Percentiles rank a stretch among this genome's conserved stretches.
Evolutionary conservation across 2,888 invertebrate genomes (phyloP).

Genomic region (Ypsolopha scabrella): DNA sequence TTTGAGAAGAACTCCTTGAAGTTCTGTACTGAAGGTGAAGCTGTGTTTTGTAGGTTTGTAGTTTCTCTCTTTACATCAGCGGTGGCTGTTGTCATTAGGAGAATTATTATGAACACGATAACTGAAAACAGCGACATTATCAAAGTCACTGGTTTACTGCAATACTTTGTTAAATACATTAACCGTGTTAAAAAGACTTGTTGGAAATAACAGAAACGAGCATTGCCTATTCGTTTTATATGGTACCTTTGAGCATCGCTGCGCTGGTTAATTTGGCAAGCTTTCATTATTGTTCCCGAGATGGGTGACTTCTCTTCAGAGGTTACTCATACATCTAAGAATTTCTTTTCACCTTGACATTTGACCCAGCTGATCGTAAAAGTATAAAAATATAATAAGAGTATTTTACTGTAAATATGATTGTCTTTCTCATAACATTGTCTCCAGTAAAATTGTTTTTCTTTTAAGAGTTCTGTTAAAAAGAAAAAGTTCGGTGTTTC

Average conservation of each 20-base stretch:
- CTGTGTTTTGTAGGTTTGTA: constrained; percentile 5
- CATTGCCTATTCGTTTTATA: constrained; percentile 27
- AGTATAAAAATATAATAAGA: neutral
- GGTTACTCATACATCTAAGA: constrained; percentile 11
- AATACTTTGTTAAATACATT: constrained; percentile 35
- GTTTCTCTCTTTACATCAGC: constrained; percentile 27
- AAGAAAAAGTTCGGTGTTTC: no score
- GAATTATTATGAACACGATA: constrained; percentile 30
- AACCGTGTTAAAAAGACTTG: constrained; percentile 22
- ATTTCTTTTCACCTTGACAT: constrained; percentile 47
- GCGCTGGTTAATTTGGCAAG: constrained; percentile 30
- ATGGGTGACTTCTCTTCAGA: neutral
- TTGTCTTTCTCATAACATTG: neutral
- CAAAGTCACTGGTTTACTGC: constrained; percentile 22
- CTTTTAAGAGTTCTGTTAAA: no score
- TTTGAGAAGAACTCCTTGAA: constrained; percentile 44
- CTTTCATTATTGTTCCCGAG: constrained; percentile 3
- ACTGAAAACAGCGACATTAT: constrained; percentile 47
- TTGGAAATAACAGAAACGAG: constrained; percentile 21
- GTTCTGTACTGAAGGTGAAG: constrained; percentile 26
- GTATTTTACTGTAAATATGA: neutral
- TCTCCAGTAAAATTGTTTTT: no score
- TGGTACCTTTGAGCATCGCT: constrained; percentile 35
- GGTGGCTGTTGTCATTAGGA: constrained; percentile 33
- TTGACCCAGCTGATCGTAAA: constrained; percentile 43